Evolutionary conservation across 2,888 invertebrate genomes (phyloP).

Genomic region (Eupithecia tripunctaria): DNA sequence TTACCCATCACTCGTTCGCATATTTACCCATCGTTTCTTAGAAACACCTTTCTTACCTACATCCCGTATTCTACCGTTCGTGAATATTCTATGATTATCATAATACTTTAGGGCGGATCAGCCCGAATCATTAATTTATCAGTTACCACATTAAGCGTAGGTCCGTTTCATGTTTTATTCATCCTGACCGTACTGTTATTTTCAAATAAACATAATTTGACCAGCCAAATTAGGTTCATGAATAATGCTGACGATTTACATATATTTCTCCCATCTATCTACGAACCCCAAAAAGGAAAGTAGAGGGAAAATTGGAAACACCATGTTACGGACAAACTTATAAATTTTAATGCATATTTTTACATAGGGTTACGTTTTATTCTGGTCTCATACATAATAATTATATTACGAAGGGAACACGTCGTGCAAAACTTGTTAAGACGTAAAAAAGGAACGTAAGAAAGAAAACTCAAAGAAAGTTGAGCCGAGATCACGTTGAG

Average conservation of each 20-base stretch:
- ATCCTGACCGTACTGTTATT: slow-evolving; percentile 30
- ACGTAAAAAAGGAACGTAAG: not conserved
- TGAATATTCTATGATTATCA: slow-evolving; percentile 3
- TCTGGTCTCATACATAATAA: slow-evolving; percentile 21
- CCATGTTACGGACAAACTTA: slow-evolving; percentile 16
- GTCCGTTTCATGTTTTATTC: slow-evolving; percentile 36
- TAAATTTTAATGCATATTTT: slow-evolving; percentile 25
- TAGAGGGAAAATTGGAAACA: slow-evolving; percentile 18
- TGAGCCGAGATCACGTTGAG: not conserved
- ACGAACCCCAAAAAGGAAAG: slow-evolving; percentile 25
- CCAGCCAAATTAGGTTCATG: slow-evolving; percentile 48
- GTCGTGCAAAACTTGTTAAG: not conserved
- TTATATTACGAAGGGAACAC: slow-evolving; percentile 1
- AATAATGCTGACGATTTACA: slow-evolving; percentile 50
- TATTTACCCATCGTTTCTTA: too few relatives aligned
- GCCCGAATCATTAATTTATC: slow-evolving; percentile 7
- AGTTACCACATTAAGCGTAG: slow-evolving; percentile 5
- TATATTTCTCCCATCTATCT: slow-evolving; percentile 36
- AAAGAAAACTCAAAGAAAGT: slow-evolving; percentile 5
- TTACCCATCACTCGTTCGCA: too few relatives aligned
- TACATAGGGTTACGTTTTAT: slow-evolving; percentile 12
- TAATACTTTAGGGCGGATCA: not conserved
- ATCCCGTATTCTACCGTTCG: not conserved
- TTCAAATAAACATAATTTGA: slow-evolving; percentile 44
- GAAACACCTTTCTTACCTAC: not conserved